Conservation (phyloP, 2,888 invertebrate genomes). For the Diogma glabrata region DNA sequence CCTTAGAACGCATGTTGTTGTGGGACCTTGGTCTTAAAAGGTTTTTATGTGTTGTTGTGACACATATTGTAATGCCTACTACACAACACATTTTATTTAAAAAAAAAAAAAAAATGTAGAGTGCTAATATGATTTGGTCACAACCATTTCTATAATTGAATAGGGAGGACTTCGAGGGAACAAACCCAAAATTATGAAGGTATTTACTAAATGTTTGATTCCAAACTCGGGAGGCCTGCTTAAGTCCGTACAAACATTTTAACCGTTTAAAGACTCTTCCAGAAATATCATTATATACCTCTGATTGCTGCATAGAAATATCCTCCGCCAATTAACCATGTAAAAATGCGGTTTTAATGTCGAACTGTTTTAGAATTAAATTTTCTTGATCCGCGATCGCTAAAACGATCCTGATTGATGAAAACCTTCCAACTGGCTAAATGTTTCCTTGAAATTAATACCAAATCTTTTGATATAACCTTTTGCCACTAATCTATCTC, state of each 20-base stretch:
- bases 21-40: no score
- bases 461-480: conserved; percentile 20
- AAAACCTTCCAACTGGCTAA: conserved; percentile 16
- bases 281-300: conserved; percentile 12
- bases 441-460: conserved; percentile 21
- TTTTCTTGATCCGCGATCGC: conserved; percentile 14
- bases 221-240: conserved; percentile 16
- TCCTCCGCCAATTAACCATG: conserved; percentile 14
- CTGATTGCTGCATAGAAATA: conserved; percentile 17
- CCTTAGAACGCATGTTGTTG: no score
- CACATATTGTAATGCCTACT: no score
- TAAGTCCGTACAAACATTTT: conserved; percentile 16
- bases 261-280: conserved; percentile 13
- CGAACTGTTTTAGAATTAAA: conserved; percentile 15
- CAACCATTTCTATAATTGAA: neutral
- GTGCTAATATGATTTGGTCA: neutral
- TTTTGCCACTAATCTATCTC: conserved; percentile 18
- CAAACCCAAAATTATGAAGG: no score
- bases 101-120: no score
- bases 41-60: no score
- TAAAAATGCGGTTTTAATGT: conserved; percentile 17
- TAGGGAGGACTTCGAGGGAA: conserved; percentile 19
- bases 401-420: conserved; percentile 12
- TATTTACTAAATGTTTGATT: no score
- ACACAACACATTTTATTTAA: no score